A percentile compares a stretch with the other conserved stretches of the same genome.
Conservation (phyloP, 2,888 invertebrate species). For the Sinopyrophorus schimmeli region DNA sequence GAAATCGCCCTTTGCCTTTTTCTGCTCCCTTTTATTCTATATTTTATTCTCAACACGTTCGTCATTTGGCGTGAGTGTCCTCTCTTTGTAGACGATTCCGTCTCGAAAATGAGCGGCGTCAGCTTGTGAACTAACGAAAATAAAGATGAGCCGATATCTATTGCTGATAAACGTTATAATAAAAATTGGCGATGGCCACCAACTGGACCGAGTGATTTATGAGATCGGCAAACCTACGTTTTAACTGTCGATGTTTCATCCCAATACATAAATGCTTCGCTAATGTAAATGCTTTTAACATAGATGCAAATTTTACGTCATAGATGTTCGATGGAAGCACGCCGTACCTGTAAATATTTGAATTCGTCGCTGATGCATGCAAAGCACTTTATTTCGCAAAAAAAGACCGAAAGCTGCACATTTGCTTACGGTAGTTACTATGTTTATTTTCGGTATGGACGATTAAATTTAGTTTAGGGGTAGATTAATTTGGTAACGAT, state of each 20-base stretch:
- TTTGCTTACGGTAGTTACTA: too few relatives aligned
- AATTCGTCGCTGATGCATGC: constrained; percentile 1
- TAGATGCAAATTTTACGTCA: constrained; percentile 15
- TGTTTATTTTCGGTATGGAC: too few relatives aligned
- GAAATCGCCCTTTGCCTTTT: constrained; percentile 15
- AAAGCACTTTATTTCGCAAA: too few relatives aligned
- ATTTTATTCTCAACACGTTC: constrained; percentile 30
- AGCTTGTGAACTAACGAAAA: constrained; percentile 31
- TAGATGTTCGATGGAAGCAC: constrained; percentile 6
- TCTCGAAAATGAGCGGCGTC: constrained; percentile 28
- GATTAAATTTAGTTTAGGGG: too few relatives aligned
- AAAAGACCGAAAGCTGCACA: too few relatives aligned
- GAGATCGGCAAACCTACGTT: constrained; percentile 11
- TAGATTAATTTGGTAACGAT: too few relatives aligned
- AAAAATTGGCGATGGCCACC: constrained; percentile 18
- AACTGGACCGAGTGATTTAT: constrained; percentile 25
- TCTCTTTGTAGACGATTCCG: constrained; percentile 23
- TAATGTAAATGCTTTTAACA: constrained; percentile 14
- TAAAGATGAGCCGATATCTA: constrained; percentile 28
- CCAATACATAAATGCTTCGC: constrained; percentile 7
- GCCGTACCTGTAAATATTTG: constrained; percentile 7
- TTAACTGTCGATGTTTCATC: constrained; percentile 13
- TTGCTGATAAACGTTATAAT: constrained; percentile 24
- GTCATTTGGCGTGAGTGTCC: constrained; percentile 29
- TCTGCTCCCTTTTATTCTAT: constrained; percentile 23